A percentile compares a stretch with the other conserved stretches of the same genome.
phyloP scores from a whole-genome alignment of 2,113 vertebrate genomes.

The Sterrhoptilus dennistouni region DNA sequence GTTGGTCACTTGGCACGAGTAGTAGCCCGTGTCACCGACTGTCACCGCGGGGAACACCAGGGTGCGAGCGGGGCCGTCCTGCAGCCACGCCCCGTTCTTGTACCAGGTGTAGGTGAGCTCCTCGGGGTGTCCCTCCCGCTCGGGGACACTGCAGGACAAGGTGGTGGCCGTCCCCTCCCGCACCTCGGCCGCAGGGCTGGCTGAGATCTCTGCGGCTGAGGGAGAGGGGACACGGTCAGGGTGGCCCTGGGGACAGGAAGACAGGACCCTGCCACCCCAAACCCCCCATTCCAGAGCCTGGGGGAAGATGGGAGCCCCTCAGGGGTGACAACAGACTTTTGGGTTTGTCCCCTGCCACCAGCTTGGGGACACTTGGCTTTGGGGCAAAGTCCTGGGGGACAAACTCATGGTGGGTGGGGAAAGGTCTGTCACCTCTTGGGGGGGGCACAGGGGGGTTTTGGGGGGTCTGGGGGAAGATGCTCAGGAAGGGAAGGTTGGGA shows the following conservation, averaged over 20 bases:
- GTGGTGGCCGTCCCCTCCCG: conserved; percentile 62
- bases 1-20: conserved; percentile 67
- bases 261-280: accelerated
- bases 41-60: background rate
- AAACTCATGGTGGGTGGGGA: background rate
- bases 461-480: accelerated
- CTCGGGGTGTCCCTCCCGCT: background rate
- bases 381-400: accelerated
- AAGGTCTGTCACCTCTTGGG: accelerated
- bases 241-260: accelerated
- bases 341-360: background rate
- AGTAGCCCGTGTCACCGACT: conserved; percentile 46
- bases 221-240: accelerated
- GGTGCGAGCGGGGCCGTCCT: background rate
- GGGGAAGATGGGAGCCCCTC: background rate
- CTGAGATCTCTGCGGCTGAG: conserved; percentile 46
- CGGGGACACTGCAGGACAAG: conserved; percentile 59
- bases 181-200: conserved; percentile 35
- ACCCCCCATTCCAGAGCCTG: accelerated
- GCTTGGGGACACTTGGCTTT: background rate
- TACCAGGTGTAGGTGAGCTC: conserved; percentile 72
- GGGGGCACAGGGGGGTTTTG: no score
- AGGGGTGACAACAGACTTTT: accelerated
- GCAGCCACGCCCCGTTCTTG: conserved; percentile 61
- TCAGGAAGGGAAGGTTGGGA: accelerated